These are phyloP conservation scores for Trematomus bernacchii DNA, from an alignment of 2,797 vertebrate genomes.

Conservation along the genomic window DNA sequence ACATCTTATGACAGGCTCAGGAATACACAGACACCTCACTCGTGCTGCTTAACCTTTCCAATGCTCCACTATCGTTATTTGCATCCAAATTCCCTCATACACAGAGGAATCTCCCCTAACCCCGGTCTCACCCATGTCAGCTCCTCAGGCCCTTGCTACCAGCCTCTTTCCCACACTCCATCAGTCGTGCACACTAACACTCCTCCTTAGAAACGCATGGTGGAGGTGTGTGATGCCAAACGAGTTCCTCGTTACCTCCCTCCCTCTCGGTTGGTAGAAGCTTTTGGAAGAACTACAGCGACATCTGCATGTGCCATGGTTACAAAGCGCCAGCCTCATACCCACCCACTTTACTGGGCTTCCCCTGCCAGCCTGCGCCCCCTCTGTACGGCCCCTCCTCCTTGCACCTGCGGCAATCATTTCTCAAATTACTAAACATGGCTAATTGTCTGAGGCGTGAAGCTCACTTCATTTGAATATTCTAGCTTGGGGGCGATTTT, in stretches of 20 bases:
- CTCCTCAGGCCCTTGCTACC: conserved; percentile 61
- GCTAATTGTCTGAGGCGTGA: conserved; percentile 92
- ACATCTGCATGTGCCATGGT: conserved; percentile 98
- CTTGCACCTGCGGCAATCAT: conserved; percentile 79
- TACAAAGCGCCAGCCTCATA: conserved; percentile 86
- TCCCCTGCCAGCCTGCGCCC: conserved; percentile 76
- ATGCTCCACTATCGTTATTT: conserved; percentile 88
- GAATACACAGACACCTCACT: conserved; percentile 69
- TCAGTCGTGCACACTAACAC: conserved; percentile 50
- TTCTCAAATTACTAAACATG: conserved; percentile 86
- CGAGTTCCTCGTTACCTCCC: conserved; percentile 86
- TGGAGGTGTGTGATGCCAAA: conserved; percentile 85
- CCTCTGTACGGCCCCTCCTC: conserved; percentile 66
- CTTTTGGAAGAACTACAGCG: conserved; percentile 99
- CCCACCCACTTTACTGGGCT: conserved; percentile 76
- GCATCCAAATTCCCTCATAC: conserved; percentile 87
- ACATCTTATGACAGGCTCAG: conserved; percentile 85
- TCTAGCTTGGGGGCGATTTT: conserved; percentile 86
- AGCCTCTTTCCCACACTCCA: conserved; percentile 66
- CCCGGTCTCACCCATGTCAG: conserved; percentile 60
- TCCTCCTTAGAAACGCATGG: conserved; percentile 74
- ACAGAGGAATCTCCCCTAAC: conserved; percentile 73
- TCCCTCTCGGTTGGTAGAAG: conserved; percentile 83
- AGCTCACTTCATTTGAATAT: conserved; percentile 92
- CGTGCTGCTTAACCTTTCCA: conserved; percentile 68